Conservation (phyloP, 2,888 invertebrate species). For the Drosophila siamana region DNA sequence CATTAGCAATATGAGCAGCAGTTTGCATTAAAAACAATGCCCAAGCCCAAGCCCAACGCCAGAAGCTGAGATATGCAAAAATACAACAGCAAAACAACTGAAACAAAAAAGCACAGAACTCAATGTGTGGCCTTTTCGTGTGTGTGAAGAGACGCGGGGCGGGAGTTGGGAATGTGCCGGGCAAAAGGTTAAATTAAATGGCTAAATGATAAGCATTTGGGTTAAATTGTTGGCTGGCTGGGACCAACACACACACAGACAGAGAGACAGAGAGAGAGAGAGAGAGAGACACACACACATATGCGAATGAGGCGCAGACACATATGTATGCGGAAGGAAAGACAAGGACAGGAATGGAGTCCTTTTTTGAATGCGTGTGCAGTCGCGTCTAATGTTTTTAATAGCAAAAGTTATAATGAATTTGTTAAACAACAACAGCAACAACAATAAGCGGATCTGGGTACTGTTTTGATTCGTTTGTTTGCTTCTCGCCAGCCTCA, state of each 20-base stretch:
- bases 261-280: not conserved
- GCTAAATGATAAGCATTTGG: constrained; percentile 81
- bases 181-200: constrained; percentile 79
- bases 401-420: constrained; percentile 81
- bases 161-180: constrained; percentile 26
- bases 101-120: constrained; percentile 10
- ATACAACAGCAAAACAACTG: constrained; percentile 13
- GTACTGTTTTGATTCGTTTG: constrained; percentile 55
- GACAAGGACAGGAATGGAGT: constrained; percentile 3
- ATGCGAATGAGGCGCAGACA: not conserved
- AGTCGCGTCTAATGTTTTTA: constrained; percentile 77
- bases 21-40: constrained; percentile 76
- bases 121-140: constrained; percentile 33
- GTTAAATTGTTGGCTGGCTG: constrained; percentile 69
- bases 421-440: constrained; percentile 70
- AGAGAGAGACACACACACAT: constrained; percentile 5
- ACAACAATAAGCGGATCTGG: constrained; percentile 48
- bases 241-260: constrained; percentile 10
- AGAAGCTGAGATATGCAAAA: constrained; percentile 61
- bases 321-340: constrained; percentile 1
- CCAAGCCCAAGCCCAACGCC: constrained; percentile 27
- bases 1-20: constrained; percentile 81
- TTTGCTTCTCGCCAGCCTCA: constrained; percentile 31
- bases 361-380: constrained; percentile 57
- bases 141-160: constrained; percentile 7